phyloP scores from a whole-genome alignment of 2,888 invertebrate genomes.

The Callinectes sapidus region DNA sequence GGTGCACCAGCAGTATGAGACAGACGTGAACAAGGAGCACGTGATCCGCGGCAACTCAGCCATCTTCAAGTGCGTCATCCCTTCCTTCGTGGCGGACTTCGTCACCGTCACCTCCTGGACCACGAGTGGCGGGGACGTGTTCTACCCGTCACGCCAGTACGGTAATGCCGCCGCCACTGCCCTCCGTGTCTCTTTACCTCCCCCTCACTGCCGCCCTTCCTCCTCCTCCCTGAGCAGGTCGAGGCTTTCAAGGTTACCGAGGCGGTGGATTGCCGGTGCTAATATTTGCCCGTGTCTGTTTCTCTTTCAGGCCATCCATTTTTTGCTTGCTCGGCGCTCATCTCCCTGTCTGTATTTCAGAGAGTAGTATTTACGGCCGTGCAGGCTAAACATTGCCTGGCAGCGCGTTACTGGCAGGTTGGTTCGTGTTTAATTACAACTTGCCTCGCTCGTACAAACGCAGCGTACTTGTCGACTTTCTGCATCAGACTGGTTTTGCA shows the following conservation, averaged over 20 bases:
- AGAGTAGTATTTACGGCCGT: background rate
- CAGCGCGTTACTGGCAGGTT: background rate
- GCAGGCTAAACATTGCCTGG: background rate
- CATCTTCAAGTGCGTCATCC: constrained; percentile 94
- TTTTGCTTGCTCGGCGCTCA: background rate
- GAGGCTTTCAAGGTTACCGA: background rate
- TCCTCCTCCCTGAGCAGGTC: background rate
- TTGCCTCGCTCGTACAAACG: background rate
- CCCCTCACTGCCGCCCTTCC: background rate
- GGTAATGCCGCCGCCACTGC: constrained; percentile 66
- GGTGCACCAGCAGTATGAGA: constrained; percentile 73
- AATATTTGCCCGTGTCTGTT: background rate
- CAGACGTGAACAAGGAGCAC: constrained; percentile 90
- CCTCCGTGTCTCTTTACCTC: background rate
- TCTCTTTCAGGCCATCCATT: background rate
- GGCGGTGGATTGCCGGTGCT: constrained; percentile 9
- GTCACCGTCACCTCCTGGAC: constrained; percentile 90
- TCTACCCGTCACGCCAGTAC: constrained; percentile 78
- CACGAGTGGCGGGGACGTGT: constrained; percentile 80
- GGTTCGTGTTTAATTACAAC: constrained; percentile 4
- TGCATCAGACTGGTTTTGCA: background rate
- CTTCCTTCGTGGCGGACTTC: constrained; percentile 94
- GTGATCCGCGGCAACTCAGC: constrained; percentile 92
- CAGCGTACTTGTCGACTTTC: background rate
- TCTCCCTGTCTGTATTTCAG: background rate